A percentile compares a stretch with the other conserved stretches of the same genome.
These are phyloP conservation scores for Dryomyza anilis DNA, from an alignment of 2,888 invertebrate species.

Conservation along the genomic window DNA sequence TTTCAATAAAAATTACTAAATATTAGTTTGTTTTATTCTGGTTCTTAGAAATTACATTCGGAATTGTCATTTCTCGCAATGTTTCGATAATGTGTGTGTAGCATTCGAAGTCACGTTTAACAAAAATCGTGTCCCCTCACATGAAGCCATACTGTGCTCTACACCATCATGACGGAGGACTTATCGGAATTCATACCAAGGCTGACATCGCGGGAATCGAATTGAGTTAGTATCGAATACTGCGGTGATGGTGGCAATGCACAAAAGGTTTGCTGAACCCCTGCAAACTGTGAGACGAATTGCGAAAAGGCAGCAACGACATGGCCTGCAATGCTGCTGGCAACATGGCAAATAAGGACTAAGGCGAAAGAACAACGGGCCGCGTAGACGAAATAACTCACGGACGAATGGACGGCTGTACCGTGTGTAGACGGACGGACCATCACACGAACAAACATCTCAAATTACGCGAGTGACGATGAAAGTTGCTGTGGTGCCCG, in stretches of 20 bases:
- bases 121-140: not conserved
- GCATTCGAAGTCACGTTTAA: conserved; percentile 5
- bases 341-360: conserved; percentile 57
- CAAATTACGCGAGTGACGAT: conserved; percentile 50
- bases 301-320: conserved; percentile 39
- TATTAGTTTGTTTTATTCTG: no score
- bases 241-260: conserved; percentile 1
- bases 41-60: no score
- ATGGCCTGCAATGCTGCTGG: conserved; percentile 46
- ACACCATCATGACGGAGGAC: not conserved
- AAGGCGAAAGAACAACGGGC: conserved; percentile 31
- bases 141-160: conserved; percentile 7
- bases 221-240: conserved; percentile 15
- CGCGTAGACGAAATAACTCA: not conserved
- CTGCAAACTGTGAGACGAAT: conserved; percentile 39
- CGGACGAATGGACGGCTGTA: conserved; percentile 15
- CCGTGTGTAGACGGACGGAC: not conserved
- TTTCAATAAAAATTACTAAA: no score
- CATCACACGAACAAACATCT: conserved; percentile 37
- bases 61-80: not conserved
- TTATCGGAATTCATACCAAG: not conserved
- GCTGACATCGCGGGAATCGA: not conserved
- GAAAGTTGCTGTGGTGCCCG: conserved; percentile 11
- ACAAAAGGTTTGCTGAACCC: conserved; percentile 19
- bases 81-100: not conserved